Percentiles rank a stretch among this genome's conserved stretches.
phyloP scores from a whole-genome alignment of 2,113 vertebrate species.

The Gracilinanus agilis region DNA sequence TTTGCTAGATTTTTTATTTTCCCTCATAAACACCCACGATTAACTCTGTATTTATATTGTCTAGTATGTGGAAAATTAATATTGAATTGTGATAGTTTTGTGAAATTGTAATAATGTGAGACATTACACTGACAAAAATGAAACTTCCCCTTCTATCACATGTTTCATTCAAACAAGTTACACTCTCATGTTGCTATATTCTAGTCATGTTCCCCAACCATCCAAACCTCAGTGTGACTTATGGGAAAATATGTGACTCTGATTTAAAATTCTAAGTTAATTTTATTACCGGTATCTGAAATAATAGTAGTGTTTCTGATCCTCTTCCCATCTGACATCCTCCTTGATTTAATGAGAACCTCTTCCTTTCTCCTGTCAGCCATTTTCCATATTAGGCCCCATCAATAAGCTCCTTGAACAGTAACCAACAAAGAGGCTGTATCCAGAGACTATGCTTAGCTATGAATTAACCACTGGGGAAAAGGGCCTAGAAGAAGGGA shows the following conservation, averaged over 20 bases:
- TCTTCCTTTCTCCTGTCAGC: background rate
- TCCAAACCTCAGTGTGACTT: background rate
- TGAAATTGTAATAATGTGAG: background rate
- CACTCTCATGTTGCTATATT: background rate
- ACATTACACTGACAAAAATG: background rate
- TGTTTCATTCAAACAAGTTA: background rate
- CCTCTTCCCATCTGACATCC: background rate
- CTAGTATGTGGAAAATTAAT: background rate
- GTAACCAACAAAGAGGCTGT: background rate
- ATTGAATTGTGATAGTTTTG: too few relatives aligned
- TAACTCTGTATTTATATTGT: background rate
- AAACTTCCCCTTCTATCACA: background rate
- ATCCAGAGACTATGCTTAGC: too few relatives aligned
- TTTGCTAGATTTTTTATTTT: background rate
- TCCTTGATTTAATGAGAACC: background rate
- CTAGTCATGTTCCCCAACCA: background rate
- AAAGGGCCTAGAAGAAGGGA: background rate
- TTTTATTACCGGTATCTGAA: background rate
- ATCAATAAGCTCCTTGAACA: background rate
- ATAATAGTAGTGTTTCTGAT: background rate
- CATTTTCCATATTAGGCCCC: background rate
- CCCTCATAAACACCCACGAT: background rate
- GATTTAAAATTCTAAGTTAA: background rate
- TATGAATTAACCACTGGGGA: background rate
- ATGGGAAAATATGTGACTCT: background rate